Base-by-base conservation (phyloP, 1,140 invertebrate genomes). In the Pogonomyrmex californicus region DNA sequence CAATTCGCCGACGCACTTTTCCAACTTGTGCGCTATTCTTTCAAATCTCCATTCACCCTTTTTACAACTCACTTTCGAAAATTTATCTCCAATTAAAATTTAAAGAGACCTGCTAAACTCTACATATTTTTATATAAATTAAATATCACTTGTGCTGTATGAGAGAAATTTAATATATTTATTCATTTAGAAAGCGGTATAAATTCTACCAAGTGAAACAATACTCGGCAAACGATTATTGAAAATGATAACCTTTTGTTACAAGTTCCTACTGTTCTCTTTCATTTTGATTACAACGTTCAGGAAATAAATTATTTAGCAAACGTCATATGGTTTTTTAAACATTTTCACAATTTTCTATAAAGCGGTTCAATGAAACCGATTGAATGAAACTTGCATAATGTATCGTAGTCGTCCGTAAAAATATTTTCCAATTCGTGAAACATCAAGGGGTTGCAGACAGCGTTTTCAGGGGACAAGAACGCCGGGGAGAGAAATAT, bases 401-500 rank as follows among this genome's bases (percentile, higher is more conserved):
- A 75, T 54, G 33, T 60, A 76, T 76, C 17, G 33, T 33, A 78
- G 33, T 38, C 36, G 30, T 0, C 36, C 4, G 4, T 58, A 83
- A 83, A 83, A 83, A 83, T 83, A 83, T 73, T 83, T 83, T 60
- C 5, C 56, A 33, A 58, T 47, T 41, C 41, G 17, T 73, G 7
- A 17, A 73, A 73, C 23, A 41, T 73, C 41, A 60, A 10, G 14
- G 10, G 17, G n/a, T 23, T 6, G 38, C 65, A n/a, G 36, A 70
- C 10, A 51, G 62, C 30, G 12, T 68, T 49, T 23, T 79, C 36
- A 66, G 41, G 23, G 54, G 36, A 83, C 54, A 14, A 17, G 49
- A 73, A 73, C 38, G 56, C 5, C 14, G 54, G 41, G 12, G 54
- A 82, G 79, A 47, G 68, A 83, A 83, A 83, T 83, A 83, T 83